Percentiles rank a stretch among this genome's conserved stretches.
Evolutionary conservation across 2,888 invertebrate species (phyloP).

Genomic region (Pollenia labialis): DNA sequence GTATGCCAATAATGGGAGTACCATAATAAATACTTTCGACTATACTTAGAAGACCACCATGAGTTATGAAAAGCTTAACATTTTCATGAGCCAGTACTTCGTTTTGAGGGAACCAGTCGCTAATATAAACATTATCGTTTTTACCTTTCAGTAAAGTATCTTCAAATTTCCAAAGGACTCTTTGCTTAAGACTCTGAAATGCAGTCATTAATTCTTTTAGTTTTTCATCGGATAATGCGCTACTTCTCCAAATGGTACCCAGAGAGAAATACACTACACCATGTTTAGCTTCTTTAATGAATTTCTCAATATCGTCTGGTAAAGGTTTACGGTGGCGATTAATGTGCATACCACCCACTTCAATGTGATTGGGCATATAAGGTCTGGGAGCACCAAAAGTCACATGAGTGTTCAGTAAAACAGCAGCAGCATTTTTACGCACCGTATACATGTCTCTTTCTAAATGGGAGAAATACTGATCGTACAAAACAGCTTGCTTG

Average conservation of each 20-base stretch:
- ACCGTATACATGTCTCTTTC: conserved; percentile 77
- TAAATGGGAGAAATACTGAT: conserved; percentile 78
- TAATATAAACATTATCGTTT: conserved; percentile 81
- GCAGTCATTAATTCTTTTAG: conserved; percentile 77
- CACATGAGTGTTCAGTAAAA: conserved; percentile 82
- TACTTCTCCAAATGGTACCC: conserved; percentile 83
- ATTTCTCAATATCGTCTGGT: conserved; percentile 81
- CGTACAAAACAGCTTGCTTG: conserved; percentile 78
- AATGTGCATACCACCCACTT: conserved; percentile 83
- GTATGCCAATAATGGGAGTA: conserved; percentile 85
- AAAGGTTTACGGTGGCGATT: conserved; percentile 79
- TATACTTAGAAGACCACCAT: conserved; percentile 85
- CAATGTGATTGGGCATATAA: conserved; percentile 83
- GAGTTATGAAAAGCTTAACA: conserved; percentile 84
- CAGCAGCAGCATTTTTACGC: conserved; percentile 79
- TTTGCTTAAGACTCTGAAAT: conserved; percentile 80
- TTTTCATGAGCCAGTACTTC: conserved; percentile 85
- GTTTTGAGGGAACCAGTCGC: conserved; percentile 84
- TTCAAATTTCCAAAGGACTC: conserved; percentile 84
- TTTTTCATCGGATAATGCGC: conserved; percentile 77
- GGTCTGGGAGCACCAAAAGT: conserved; percentile 81
- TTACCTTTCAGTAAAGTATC: conserved; percentile 79
- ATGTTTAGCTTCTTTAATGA: conserved; percentile 82
- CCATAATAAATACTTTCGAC: conserved; percentile 85
- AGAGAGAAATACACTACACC: conserved; percentile 85